Evolutionary conservation across 2,113 vertebrate genomes (phyloP).

Genomic region (Lamprologus speciosus): DNA sequence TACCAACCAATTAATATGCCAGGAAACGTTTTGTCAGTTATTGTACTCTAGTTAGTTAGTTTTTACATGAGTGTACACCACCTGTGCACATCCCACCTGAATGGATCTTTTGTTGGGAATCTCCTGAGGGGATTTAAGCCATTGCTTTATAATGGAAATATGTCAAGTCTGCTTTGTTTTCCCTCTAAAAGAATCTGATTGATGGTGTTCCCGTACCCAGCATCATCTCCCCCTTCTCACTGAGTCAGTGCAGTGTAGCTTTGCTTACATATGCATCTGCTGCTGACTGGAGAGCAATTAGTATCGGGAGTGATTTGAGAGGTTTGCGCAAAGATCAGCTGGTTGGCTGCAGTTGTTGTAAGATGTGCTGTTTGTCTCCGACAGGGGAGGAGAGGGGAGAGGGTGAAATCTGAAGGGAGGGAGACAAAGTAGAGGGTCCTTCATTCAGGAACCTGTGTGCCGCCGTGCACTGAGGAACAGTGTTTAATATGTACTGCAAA

Average conservation of each 20-base stretch:
- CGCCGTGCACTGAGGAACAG: not conserved
- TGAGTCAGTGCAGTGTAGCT: constrained; percentile 20
- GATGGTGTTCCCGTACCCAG: not conserved
- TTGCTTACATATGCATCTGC: not conserved
- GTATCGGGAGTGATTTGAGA: not conserved
- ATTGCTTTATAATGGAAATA: constrained; percentile 54
- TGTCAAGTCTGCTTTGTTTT: constrained; percentile 37
- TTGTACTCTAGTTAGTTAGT: not conserved
- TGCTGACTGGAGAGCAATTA: not conserved
- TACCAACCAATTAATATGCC: constrained; percentile 1
- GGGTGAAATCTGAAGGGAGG: not conserved
- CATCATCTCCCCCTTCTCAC: not conserved
- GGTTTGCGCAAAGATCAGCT: not conserved
- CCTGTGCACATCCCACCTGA: not conserved
- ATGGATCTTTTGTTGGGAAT: not conserved
- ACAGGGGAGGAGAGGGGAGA: not conserved
- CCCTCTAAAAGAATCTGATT: constrained; percentile 31
- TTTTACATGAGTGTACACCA: not conserved
- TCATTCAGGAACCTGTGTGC: not conserved
- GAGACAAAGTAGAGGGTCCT: not conserved
- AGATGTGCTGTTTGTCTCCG: not conserved
- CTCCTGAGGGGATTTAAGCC: constrained; percentile 27
- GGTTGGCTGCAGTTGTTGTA: not conserved
- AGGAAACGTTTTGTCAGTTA: not conserved
- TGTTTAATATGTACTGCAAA: not conserved